Evolutionary conservation across 2,113 vertebrate species (phyloP).

Genomic region (Bujurquina vittata): DNA sequence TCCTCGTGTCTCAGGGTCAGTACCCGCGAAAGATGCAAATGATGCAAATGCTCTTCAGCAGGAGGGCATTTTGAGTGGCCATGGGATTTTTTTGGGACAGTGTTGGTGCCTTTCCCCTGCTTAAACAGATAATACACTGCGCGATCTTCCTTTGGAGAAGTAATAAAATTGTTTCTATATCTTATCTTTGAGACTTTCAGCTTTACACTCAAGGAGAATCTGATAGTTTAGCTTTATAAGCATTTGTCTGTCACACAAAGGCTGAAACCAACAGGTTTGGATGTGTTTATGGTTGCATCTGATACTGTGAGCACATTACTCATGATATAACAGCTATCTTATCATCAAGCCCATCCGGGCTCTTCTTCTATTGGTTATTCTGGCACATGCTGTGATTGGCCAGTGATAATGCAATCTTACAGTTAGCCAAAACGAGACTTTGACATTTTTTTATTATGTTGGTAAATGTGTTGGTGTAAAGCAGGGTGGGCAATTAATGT

Average conservation of each 20-base stretch:
- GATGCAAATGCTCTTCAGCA: not conserved
- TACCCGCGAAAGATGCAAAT: not conserved
- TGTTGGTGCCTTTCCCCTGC: not conserved
- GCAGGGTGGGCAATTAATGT: not conserved
- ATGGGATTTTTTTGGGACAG: not conserved
- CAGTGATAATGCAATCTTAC: not conserved
- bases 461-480: not conserved
- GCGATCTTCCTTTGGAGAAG: not conserved
- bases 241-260: not conserved
- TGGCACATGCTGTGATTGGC: slow-evolving; percentile 1
- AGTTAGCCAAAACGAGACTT: slow-evolving; percentile 22
- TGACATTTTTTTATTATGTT: slow-evolving; percentile 22
- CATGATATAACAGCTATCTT: not conserved
- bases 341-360: slow-evolving; percentile 4
- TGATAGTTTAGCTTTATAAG: not conserved
- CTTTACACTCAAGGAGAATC: not conserved
- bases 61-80: not conserved
- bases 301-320: not conserved
- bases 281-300: not conserved
- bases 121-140: not conserved
- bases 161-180: not conserved
- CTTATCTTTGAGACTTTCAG: not conserved
- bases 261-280: not conserved
- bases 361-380: not conserved
- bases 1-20: not conserved